Percentiles rank a stretch among this genome's conserved stretches.
phyloP scores from a whole-genome alignment of 2,797 vertebrate genomes.

The Poeciliopsis paucimaculata region DNA sequence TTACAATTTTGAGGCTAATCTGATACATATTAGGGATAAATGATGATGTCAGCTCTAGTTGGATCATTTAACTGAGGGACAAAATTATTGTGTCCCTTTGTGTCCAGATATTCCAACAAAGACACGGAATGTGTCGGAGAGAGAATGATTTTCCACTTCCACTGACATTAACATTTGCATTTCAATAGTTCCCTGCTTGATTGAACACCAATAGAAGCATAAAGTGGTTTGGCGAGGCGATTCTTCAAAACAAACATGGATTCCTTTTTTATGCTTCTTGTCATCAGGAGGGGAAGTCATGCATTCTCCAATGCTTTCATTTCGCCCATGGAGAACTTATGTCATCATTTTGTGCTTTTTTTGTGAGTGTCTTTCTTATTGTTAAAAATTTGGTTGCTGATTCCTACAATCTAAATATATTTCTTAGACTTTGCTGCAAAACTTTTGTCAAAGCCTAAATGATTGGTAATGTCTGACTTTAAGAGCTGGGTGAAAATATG shows the following conservation, averaged over 20 bases:
- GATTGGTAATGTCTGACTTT: background rate
- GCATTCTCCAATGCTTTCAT: conserved; percentile 20
- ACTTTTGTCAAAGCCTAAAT: background rate
- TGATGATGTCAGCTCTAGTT: conserved; percentile 24
- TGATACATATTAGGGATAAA: conserved; percentile 14
- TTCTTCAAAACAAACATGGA: conserved; percentile 69
- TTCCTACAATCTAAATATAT: conserved; percentile 7
- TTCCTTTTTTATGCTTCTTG: conserved; percentile 51
- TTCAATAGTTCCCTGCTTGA: conserved; percentile 63
- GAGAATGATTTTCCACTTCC: conserved; percentile 54
- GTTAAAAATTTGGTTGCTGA: conserved; percentile 1
- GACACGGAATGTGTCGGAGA: conserved; percentile 35
- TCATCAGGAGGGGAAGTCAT: conserved; percentile 42
- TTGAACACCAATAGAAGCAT: conserved; percentile 61
- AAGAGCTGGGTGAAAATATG: background rate
- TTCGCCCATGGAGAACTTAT: conserved; percentile 14
- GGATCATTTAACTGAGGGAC: conserved; percentile 34
- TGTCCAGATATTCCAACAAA: conserved; percentile 34
- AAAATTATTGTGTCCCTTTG: conserved; percentile 36
- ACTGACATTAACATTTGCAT: conserved; percentile 73
- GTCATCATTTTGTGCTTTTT: conserved; percentile 1
- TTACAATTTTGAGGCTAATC: conserved; percentile 1
- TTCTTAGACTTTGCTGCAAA: background rate
- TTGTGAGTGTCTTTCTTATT: background rate
- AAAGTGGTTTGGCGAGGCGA: too few relatives aligned